Percentiles rank a stretch among this genome's conserved stretches.
Conservation (phyloP, 2,797 vertebrate genomes). For the Acestrorhynchus altus region DNA sequence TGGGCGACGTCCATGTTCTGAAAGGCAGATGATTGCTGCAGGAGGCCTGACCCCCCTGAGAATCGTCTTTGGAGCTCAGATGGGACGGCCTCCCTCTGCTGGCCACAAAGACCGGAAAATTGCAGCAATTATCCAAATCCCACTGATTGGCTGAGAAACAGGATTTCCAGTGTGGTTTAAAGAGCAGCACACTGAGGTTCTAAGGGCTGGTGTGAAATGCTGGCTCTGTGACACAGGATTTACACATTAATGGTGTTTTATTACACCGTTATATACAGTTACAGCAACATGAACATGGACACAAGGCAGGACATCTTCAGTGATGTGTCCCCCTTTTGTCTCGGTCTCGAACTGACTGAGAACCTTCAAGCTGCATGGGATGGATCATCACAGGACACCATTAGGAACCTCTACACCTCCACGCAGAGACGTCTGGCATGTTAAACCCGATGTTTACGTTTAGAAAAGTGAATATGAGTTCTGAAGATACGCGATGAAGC, state of each 20-base stretch:
- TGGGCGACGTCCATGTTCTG: conserved; percentile 31
- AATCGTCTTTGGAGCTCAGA: conserved; percentile 29
- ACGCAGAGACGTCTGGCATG: no score
- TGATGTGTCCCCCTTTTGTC: no score
- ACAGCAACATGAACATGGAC: no score
- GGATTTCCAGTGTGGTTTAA: conserved; percentile 47
- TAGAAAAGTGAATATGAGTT: no score
- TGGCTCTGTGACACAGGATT: not conserved
- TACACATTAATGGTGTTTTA: conserved; percentile 2
- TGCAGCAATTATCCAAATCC: conserved; percentile 63
- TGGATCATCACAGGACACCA: no score
- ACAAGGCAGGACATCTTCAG: no score
- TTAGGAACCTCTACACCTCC: no score
- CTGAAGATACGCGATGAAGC: no score
- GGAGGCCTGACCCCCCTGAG: conserved; percentile 34
- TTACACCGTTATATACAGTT: not conserved
- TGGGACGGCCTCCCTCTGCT: conserved; percentile 40
- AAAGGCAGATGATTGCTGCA: conserved; percentile 25
- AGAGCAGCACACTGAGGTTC: not conserved
- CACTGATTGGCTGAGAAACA: conserved; percentile 50
- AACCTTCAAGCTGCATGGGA: no score
- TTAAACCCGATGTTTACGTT: no score
- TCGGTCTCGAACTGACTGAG: no score
- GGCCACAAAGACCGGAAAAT: conserved; percentile 55
- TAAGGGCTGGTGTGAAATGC: not conserved